Evolutionary conservation across 2,113 vertebrate species (phyloP), one percentile per base, ranked within the genome.

Genomic region (Ptyas mucosa): DNA sequence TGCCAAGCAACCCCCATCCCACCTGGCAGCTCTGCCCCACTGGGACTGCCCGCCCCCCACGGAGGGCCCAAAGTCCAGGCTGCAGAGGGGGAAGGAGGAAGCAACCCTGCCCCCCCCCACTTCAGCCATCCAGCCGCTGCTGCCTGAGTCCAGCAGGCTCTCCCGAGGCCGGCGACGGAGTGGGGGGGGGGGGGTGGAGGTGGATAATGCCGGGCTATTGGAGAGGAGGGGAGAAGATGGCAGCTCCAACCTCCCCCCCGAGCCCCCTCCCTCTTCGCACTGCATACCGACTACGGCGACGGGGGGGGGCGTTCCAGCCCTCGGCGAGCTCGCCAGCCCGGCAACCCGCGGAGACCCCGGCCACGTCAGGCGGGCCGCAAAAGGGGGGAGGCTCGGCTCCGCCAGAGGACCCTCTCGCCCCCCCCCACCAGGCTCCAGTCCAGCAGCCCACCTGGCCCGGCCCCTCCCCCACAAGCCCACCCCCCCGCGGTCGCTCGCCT

Each of bases 181-280:
- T 6, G 46, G 26, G 3, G 26, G 61, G 1, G 58, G 26, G 61
- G 29, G 26, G 11, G 26, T n/a, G n/a, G n/a, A n/a, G n/a, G n/a
- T n/a, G 0, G 15, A 15, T 2, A 15, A 34, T 34, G 14, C 14
- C 29, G 29, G 12, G 1, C 29, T 5, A 0, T 29, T 61, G 24
- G 26, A n/a, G 11, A 14, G 61, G 29, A 8, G 64, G 64, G n/a
- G 14, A 7, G n/a, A 7, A 18, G 64, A 18, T 2, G 69, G n/a
- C 15, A 75, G n/a, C 6, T 61, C 8, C 57, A 58, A 23, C 2
- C 5, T 5, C 75, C 15, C 69, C 75, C 34, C 5, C 75, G 34
- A 39, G 75, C 39, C 34, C 21, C 43, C 85, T 2, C 43, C 43
- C 20, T 9, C 85, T 23, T 46, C 5, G 39, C 85, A 49, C 1